phyloP scores from a whole-genome alignment of 1,140 invertebrate species.

The Rhynchophorus ferrugineus region DNA sequence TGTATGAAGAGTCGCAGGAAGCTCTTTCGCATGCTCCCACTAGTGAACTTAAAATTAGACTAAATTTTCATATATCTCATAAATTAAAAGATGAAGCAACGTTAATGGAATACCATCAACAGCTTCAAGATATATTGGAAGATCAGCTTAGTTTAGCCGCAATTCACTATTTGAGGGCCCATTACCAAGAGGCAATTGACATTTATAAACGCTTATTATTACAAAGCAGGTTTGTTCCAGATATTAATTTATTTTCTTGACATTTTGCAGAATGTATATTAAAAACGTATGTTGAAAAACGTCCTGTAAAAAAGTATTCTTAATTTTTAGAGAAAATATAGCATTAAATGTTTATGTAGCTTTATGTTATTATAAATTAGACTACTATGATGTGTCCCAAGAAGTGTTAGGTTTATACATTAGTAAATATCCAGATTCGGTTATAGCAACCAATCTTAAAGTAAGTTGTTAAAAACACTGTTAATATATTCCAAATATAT shows the following conservation, averaged over 20 bases:
- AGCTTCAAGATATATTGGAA: constrained; percentile 80
- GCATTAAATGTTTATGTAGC: constrained; percentile 97
- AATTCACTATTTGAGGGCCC: constrained; percentile 89
- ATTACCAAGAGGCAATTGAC: constrained; percentile 98
- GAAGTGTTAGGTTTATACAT: constrained; percentile 92
- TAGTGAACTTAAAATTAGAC: constrained; percentile 64
- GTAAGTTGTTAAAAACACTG: constrained; percentile 42
- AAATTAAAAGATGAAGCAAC: constrained; percentile 83
- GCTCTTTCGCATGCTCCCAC: constrained; percentile 52
- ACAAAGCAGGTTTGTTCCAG: constrained; percentile 67
- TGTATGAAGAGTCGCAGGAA: constrained; percentile 61
- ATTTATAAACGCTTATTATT: constrained; percentile 93
- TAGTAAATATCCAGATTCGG: constrained; percentile 86
- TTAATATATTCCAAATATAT: not conserved
- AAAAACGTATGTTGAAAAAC: too few species aligned
- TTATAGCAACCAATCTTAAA: constrained; percentile 92
- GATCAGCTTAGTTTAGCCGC: constrained; percentile 94
- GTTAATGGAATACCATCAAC: constrained; percentile 73
- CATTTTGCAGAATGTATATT: not conserved
- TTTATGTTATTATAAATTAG: constrained; percentile 95
- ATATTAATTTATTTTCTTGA: not conserved
- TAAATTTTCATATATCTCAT: constrained; percentile 90
- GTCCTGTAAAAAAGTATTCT: not conserved
- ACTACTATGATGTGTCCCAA: constrained; percentile 87
- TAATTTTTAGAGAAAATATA: constrained; percentile 69